Conservation (phyloP, 2,113 vertebrate genomes). For the Zosterops japonicus region DNA sequence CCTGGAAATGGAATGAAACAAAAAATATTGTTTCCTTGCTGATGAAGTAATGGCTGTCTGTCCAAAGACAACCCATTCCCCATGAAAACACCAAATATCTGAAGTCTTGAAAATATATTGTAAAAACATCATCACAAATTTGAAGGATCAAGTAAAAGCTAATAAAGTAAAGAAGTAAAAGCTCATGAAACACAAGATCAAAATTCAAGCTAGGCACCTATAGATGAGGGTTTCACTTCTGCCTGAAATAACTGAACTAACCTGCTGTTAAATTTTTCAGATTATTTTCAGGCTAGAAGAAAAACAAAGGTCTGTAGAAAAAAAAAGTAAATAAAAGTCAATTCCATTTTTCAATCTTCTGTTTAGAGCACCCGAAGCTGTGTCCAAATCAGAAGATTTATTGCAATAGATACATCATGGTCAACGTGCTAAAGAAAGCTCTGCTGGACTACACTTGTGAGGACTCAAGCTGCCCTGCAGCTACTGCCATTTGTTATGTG, state of each 20-base stretch:
- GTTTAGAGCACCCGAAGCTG: background rate
- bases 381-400: background rate
- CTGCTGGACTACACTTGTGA: slow-evolving; percentile 12
- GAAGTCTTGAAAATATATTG: background rate
- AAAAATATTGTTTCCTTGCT: background rate
- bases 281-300: background rate
- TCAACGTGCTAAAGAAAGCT: slow-evolving; percentile 12
- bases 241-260: background rate
- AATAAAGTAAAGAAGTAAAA: background rate
- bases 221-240: background rate
- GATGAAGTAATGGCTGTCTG: background rate
- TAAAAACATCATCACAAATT: background rate
- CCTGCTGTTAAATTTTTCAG: background rate
- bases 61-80: background rate
- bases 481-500: slow-evolving; percentile 53
- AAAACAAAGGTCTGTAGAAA: background rate
- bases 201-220: background rate
- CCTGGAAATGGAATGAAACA: background rate
- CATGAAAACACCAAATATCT: background rate
- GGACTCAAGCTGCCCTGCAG: slow-evolving; percentile 28
- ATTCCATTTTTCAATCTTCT: background rate
- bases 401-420: slow-evolving; percentile 19
- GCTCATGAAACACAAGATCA: background rate
- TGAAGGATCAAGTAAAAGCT: background rate
- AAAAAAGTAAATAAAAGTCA: background rate